Percentiles rank a stretch among this genome's conserved stretches.
These are phyloP conservation scores for Leptodactylus fallax DNA, from an alignment of 2,797 vertebrate species.

Conservation along the genomic window DNA sequence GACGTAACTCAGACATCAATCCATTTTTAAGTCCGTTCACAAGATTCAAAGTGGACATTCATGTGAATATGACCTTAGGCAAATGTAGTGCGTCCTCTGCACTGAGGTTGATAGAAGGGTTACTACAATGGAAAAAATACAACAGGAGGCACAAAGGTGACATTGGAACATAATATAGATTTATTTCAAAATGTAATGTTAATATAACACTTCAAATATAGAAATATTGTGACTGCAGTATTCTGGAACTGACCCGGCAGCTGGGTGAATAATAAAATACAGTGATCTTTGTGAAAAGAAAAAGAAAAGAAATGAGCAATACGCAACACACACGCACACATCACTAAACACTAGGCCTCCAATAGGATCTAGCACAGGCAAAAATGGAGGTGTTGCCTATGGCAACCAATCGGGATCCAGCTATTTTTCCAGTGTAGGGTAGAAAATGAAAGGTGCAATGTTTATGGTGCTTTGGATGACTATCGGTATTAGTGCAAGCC, in stretches of 20 bases:
- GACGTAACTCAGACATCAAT: too few species aligned
- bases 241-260: slow-evolving; percentile 13
- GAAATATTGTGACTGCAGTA: slow-evolving; percentile 1
- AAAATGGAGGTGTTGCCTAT: not conserved
- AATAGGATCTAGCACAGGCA: not conserved
- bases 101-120: too few species aligned
- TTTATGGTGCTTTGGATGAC: not conserved
- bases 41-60: too few species aligned
- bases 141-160: not conserved
- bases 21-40: too few species aligned
- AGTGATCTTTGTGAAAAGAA: not conserved
- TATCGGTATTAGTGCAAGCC: not conserved
- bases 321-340: not conserved
- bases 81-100: too few species aligned
- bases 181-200: slow-evolving; percentile 7
- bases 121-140: not conserved
- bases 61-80: too few species aligned
- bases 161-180: slow-evolving; percentile 6
- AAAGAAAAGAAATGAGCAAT: not conserved
- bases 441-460: not conserved
- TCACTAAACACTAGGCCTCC: too few species aligned
- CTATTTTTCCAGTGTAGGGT: not conserved
- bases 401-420: not conserved
- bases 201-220: slow-evolving; percentile 9
- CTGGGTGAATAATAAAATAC: not conserved